Conservation (phyloP, 2,113 vertebrate genomes). For the Sula dactylatra region DNA sequence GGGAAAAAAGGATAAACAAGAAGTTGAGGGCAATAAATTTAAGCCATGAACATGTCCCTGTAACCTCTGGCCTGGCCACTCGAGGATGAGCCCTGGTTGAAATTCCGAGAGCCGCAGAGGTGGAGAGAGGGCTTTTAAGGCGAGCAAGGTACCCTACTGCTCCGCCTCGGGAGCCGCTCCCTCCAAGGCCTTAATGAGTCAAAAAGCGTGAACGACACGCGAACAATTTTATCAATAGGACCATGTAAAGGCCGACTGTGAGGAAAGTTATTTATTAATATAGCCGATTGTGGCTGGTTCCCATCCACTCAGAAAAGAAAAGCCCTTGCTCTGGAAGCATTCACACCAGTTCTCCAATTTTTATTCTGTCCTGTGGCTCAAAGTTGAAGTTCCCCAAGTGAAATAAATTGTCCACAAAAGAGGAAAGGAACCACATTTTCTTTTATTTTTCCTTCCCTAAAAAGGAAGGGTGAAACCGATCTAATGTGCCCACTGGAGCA, state of each 20-base stretch:
- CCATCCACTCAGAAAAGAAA: slow-evolving; percentile 85
- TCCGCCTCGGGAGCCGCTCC: slow-evolving; percentile 73
- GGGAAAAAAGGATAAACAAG: slow-evolving; percentile 70
- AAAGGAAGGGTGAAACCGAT: slow-evolving; percentile 87
- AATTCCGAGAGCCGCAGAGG: slow-evolving; percentile 70
- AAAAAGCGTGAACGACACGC: slow-evolving; percentile 96
- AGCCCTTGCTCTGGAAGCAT: slow-evolving; percentile 79
- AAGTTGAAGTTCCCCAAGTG: slow-evolving; percentile 85
- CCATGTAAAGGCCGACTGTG: slow-evolving; percentile 89
- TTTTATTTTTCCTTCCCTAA: slow-evolving; percentile 83
- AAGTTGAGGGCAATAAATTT: slow-evolving; percentile 83
- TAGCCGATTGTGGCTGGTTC: slow-evolving; percentile 90
- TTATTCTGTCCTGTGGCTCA: slow-evolving; percentile 86
- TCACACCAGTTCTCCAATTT: slow-evolving; percentile 85
- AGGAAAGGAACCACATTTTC: slow-evolving; percentile 85
- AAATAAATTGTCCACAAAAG: slow-evolving; percentile 87
- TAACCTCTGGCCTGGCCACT: slow-evolving; percentile 89
- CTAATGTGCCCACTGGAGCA: slow-evolving; percentile 88
- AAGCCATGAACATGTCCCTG: slow-evolving; percentile 84
- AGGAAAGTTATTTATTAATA: slow-evolving; percentile 97
- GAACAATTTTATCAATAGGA: slow-evolving; percentile 94
- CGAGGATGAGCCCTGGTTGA: slow-evolving; percentile 72
- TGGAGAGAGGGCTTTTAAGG: slow-evolving; percentile 67
- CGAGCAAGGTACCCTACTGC: slow-evolving; percentile 75
- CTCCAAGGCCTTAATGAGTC: slow-evolving; percentile 79